Conservation (phyloP, 1,140 invertebrate species). For the Halictus rubicundus region DNA sequence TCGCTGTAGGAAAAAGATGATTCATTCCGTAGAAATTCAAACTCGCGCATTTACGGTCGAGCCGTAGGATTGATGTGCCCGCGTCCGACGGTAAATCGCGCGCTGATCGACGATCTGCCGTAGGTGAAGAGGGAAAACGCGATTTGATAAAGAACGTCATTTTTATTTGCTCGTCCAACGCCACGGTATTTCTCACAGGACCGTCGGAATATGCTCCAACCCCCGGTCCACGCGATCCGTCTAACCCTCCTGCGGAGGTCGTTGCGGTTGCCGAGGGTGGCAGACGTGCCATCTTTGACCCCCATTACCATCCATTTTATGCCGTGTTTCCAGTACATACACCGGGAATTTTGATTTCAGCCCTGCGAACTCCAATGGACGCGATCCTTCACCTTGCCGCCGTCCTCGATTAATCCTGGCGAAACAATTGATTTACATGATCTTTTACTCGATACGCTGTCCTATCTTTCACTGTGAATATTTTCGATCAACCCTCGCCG, state of each 20-base stretch:
- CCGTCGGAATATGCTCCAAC: slow-evolving; percentile 15
- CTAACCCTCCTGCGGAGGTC: slow-evolving; percentile 10
- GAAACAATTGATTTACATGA: too few species aligned
- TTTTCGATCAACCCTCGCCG: too few species aligned
- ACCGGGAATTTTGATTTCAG: not conserved
- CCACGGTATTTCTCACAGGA: slow-evolving; percentile 53
- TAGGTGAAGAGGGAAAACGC: slow-evolving; percentile 54
- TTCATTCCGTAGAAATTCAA: slow-evolving; percentile 60
- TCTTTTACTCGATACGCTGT: too few species aligned
- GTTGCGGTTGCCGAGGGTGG: slow-evolving; percentile 22
- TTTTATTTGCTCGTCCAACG: slow-evolving; percentile 56
- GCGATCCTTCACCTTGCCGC: not conserved
- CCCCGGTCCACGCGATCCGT: slow-evolving; percentile 12
- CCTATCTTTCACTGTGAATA: too few species aligned
- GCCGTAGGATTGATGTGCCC: slow-evolving; percentile 56
- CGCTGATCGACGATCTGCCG: slow-evolving; percentile 61
- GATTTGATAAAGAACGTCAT: slow-evolving; percentile 62
- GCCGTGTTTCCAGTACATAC: not conserved
- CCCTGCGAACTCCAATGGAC: too few species aligned
- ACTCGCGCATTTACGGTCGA: slow-evolving; percentile 58
- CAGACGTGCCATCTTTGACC: slow-evolving; percentile 27
- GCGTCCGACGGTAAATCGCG: slow-evolving; percentile 50
- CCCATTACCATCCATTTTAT: slow-evolving; percentile 22
- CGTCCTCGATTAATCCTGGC: too few species aligned
- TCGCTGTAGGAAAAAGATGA: slow-evolving; percentile 54